A percentile compares a stretch with the other conserved stretches of the same genome.
phyloP scores from a whole-genome alignment of 2,797 vertebrate genomes.

The Gymnothorax javanicus region DNA sequence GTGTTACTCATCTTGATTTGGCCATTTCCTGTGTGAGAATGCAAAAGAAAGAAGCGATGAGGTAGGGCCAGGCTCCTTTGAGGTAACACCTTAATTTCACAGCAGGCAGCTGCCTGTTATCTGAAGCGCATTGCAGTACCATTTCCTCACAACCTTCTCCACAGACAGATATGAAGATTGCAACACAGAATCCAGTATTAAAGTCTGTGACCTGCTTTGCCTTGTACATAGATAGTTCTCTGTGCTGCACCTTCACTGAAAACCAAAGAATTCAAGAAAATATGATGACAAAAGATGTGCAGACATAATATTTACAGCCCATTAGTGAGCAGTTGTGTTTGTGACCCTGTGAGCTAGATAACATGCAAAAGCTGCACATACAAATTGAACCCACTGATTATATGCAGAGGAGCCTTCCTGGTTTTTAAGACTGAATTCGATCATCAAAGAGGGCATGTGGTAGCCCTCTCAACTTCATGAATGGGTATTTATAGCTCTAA shows the following conservation, averaged over 20 bases:
- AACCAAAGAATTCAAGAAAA: not conserved
- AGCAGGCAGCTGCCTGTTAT: not conserved
- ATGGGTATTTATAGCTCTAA: not conserved
- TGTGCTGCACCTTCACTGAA: not conserved
- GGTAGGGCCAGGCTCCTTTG: not conserved
- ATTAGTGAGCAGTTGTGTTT: not conserved
- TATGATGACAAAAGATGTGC: not conserved
- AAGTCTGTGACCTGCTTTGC: not conserved
- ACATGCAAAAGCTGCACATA: not conserved
- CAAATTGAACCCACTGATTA: not conserved
- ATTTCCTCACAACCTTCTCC: not conserved
- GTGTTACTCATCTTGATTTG: slow-evolving; percentile 28
- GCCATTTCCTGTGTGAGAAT: slow-evolving; percentile 39
- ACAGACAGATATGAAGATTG: not conserved
- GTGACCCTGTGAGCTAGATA: not conserved
- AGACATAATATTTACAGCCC: not conserved
- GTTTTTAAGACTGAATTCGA: not conserved
- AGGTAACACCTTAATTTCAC: slow-evolving; percentile 9
- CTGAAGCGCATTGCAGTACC: not conserved
- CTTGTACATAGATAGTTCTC: not conserved
- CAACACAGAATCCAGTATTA: not conserved
- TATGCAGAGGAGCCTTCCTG: not conserved
- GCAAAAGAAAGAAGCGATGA: slow-evolving; percentile 34
- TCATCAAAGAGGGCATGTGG: not conserved
- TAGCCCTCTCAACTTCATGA: not conserved